A percentile compares a stretch with the other conserved stretches of the same genome.
Conservation (phyloP, 2,888 invertebrate genomes). For the Amphipyra berbera region DNA sequence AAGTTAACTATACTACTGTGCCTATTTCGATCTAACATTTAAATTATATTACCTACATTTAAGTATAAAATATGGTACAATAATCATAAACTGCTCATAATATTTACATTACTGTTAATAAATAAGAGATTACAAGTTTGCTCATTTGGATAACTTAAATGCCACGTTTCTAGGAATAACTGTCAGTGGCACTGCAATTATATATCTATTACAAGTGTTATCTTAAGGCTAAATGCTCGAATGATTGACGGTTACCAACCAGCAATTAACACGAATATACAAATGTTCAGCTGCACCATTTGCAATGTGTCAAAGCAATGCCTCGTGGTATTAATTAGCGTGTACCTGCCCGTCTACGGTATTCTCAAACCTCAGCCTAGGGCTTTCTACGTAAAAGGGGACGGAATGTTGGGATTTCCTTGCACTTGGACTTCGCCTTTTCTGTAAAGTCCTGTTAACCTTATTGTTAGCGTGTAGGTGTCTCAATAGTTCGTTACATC, state of each 20-base stretch:
- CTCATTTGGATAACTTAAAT: conserved; percentile 45
- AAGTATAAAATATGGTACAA: conserved; percentile 30
- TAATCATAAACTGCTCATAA: conserved; percentile 44
- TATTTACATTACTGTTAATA: conserved; percentile 42
- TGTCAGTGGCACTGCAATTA: conserved; percentile 47
- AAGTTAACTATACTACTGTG: conserved; percentile 13
- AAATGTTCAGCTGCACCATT: conserved; percentile 52
- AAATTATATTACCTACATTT: conserved; percentile 1
- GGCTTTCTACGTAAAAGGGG: conserved; percentile 63
- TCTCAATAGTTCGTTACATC: conserved; percentile 58
- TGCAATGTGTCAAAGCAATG: conserved; percentile 56
- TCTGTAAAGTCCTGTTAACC: conserved; percentile 42
- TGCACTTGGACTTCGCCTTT: conserved; percentile 31
- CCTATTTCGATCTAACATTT: conserved; percentile 37
- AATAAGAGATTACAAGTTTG: conserved; percentile 32
- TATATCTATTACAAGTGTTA: conserved; percentile 48
- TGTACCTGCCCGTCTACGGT: conserved; percentile 26
- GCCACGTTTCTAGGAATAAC: conserved; percentile 34
- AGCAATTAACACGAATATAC: conserved; percentile 55
- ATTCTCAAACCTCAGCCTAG: conserved; percentile 57
- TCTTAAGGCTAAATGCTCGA: conserved; percentile 50
- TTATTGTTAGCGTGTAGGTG: conserved; percentile 53
- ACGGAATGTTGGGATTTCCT: conserved; percentile 63
- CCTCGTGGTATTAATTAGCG: conserved; percentile 57
- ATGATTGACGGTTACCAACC: conserved; percentile 52